Evolutionary conservation across 2,113 vertebrate species (phyloP).

Genomic region (Crocuta crocuta): DNA sequence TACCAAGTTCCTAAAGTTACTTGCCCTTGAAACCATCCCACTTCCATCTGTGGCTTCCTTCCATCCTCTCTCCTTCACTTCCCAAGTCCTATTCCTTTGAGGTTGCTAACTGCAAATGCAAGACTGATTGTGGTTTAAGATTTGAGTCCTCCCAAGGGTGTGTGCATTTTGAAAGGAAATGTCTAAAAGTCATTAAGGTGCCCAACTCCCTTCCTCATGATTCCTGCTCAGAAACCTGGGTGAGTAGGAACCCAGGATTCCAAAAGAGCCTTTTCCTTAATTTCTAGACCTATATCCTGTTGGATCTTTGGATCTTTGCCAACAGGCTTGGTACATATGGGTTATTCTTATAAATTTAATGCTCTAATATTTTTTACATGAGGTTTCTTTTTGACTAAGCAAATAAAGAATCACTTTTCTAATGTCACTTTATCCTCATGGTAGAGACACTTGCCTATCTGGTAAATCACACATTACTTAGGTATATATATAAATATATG

Average conservation of each 20-base stretch:
- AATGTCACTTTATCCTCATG: constrained; percentile 48
- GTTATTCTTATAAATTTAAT: constrained; percentile 48
- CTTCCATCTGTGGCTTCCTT: background rate
- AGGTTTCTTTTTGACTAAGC: constrained; percentile 47
- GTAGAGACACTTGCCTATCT: constrained; percentile 16
- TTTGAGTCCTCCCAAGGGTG: background rate
- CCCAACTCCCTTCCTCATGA: constrained; percentile 3
- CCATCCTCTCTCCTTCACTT: background rate
- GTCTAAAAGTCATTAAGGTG: constrained; percentile 38
- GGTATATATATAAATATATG: background rate
- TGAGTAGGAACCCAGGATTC: background rate
- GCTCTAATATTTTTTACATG: constrained; percentile 55
- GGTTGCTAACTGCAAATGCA: background rate
- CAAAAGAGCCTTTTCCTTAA: background rate
- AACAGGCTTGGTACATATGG: background rate
- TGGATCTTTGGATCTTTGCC: constrained; percentile 24
- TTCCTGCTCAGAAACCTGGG: background rate
- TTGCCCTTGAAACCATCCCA: background rate
- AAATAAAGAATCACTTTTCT: constrained; percentile 55
- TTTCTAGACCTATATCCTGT: background rate
- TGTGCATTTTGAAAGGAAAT: constrained; percentile 25
- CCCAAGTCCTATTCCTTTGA: constrained; percentile 13
- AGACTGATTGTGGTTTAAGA: background rate
- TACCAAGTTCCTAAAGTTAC: background rate
- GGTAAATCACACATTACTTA: background rate